phyloP scores from a whole-genome alignment of 2,888 invertebrate genomes.

The Helleia helle region DNA sequence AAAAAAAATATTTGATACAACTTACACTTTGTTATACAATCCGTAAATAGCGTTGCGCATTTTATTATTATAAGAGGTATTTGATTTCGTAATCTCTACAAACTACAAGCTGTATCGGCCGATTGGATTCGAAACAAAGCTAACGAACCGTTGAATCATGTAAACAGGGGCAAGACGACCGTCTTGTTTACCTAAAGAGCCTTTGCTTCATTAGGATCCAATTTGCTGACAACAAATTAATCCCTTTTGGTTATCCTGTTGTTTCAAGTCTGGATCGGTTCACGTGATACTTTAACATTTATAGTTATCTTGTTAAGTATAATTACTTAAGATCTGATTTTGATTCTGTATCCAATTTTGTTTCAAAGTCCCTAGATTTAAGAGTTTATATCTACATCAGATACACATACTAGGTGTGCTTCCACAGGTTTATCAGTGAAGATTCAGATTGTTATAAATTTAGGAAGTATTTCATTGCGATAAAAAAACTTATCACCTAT shows the following conservation, averaged over 20 bases:
- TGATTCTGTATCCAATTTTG: too few relatives aligned
- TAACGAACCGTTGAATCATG: slow-evolving; percentile 71
- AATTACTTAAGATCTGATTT: too few relatives aligned
- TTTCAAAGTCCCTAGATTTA: too few relatives aligned
- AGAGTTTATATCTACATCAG: too few relatives aligned
- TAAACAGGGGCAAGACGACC: slow-evolving; percentile 71
- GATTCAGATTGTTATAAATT: too few relatives aligned
- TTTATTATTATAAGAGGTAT: slow-evolving; percentile 13
- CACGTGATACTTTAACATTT: slow-evolving; percentile 12
- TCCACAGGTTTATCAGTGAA: too few relatives aligned
- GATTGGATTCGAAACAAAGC: slow-evolving; percentile 71
- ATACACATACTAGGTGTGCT: too few relatives aligned
- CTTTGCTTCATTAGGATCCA: slow-evolving; percentile 75
- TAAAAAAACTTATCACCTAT: too few relatives aligned
- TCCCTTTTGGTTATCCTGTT: slow-evolving; percentile 39
- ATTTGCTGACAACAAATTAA: slow-evolving; percentile 73
- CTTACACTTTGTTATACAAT: too few relatives aligned
- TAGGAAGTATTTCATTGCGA: too few relatives aligned
- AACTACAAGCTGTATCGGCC: slow-evolving; percentile 30
- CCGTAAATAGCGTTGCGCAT: too few relatives aligned
- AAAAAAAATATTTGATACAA: too few relatives aligned
- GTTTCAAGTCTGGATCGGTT: slow-evolving; percentile 18
- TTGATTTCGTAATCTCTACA: slow-evolving; percentile 18
- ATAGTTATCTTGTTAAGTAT: neutral
- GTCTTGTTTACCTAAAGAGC: slow-evolving; percentile 71